A percentile compares a stretch with the other conserved stretches of the same genome.
Conservation (phyloP, 2,113 vertebrate species). For the Nothobranchius furzeri region DNA sequence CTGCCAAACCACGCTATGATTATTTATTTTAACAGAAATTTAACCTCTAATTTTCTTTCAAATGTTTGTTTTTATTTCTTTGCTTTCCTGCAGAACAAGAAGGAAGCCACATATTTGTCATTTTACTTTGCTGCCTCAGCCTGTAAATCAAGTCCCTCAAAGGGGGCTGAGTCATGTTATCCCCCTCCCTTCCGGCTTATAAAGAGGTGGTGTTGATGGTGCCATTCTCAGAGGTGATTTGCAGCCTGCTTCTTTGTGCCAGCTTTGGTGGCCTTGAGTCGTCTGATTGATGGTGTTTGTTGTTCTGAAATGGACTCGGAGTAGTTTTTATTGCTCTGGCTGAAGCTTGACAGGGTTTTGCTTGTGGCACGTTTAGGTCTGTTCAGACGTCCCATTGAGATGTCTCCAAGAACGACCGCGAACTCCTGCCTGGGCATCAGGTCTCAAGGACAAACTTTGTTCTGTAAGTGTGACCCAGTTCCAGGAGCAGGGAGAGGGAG, state of each 20-base stretch:
- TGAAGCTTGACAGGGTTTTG: background rate
- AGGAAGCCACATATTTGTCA: constrained; percentile 20
- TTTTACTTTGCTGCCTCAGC: constrained; percentile 20
- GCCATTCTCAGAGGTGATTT: constrained; percentile 54
- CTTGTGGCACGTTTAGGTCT: constrained; percentile 27
- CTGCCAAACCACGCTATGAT: constrained; percentile 19
- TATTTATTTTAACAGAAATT: constrained; percentile 27
- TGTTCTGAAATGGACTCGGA: constrained; percentile 19
- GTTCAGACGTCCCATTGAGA: constrained; percentile 28
- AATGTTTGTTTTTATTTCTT: constrained; percentile 6
- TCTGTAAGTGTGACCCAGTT: constrained; percentile 71
- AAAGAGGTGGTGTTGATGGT: constrained; percentile 53
- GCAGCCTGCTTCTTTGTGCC: constrained; percentile 44
- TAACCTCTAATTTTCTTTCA: constrained; percentile 9
- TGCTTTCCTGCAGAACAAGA: constrained; percentile 1
- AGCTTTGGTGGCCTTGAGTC: constrained; percentile 43
- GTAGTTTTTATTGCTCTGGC: constrained; percentile 14
- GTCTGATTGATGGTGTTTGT: constrained; percentile 57
- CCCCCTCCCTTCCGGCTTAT: constrained; percentile 1
- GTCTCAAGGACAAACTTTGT: constrained; percentile 60
- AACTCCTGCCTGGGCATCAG: constrained; percentile 30
- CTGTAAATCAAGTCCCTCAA: constrained; percentile 44
- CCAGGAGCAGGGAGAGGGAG: constrained; percentile 44
- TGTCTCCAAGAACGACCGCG: constrained; percentile 41
- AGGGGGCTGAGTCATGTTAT: constrained; percentile 57